Base-by-base conservation (phyloP, 2,113 vertebrate species). In the Columba janthina region DNA sequence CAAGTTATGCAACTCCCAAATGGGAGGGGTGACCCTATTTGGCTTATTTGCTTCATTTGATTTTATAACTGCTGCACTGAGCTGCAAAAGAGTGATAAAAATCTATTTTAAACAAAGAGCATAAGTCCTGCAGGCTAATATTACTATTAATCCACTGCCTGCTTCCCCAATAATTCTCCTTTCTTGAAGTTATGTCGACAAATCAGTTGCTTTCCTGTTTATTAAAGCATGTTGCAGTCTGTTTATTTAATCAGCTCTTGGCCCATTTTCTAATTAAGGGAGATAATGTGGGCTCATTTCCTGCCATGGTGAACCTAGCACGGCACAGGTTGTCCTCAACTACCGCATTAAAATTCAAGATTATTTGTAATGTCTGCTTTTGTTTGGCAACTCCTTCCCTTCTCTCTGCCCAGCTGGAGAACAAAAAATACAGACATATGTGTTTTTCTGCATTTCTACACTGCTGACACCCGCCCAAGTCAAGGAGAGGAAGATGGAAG, bases 181-280 rank as follows among this genome's bases (percentile, higher is more conserved):
- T 95, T 90, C 69, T 93, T 85, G 77, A 94, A 90, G 64, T 88
- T 83, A 69, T 36, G n/a, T 73, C 92, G 89, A 94, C 94, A 87
- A 78, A 96, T 96, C 89, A 88, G 54, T 94, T 94, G 80, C 83
- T n/a, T 96, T 91, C 34, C 29, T 36, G 51, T 56, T 91, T 85
- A 94, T 46, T 92, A 86, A 83, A 80, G 67, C 54, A 51, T 66
- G 60, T 56, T 60, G 60, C 36, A 85, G 74, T 62, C 82, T 83
- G 69, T 80, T 96, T 93, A 90, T 90, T 94, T 74, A 90, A 84
- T 97, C 53, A 97, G 71, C 20, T 66, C 31, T 85, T 93, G 60
- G 89, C 13, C 89, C 18, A 76, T 95, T 96, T 97, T 96, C 77
- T 91, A 96, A 96, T 97, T 94, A 87, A 87, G 53, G 88, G 44